Evolutionary conservation across 2,888 invertebrate species (phyloP).

Genomic region (Tenthredo notha): DNA sequence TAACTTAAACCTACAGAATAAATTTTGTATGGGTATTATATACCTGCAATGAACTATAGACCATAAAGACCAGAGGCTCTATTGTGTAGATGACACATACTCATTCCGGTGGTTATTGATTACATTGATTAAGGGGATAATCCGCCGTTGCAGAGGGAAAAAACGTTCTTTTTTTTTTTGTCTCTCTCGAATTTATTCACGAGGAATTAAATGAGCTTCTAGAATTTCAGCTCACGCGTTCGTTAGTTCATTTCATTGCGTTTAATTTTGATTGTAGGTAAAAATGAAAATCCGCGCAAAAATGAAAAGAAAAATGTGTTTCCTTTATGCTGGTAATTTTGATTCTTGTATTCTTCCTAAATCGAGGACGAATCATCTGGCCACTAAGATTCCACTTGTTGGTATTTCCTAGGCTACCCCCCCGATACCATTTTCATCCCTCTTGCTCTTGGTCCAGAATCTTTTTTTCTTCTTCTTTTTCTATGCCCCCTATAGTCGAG

Average conservation of each 20-base stretch:
- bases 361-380: background rate
- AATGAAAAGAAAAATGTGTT: background rate
- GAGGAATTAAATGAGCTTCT: background rate
- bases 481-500: background rate
- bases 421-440: background rate
- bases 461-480: background rate
- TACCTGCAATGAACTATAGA: background rate
- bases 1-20: background rate
- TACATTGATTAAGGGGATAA: background rate
- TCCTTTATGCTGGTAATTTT: background rate
- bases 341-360: background rate
- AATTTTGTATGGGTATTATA: background rate
- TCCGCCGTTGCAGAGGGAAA: background rate
- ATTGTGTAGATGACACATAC: constrained; percentile 13
- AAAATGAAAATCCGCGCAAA: background rate
- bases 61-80: constrained; percentile 13
- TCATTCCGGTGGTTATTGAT: constrained; percentile 3
- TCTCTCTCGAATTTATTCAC: background rate
- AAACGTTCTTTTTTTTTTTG: background rate
- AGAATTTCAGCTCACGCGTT: background rate
- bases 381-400: background rate
- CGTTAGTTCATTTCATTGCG: background rate
- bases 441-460: background rate
- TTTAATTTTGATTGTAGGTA: too few species aligned
- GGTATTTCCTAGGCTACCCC: constrained; percentile 12